These are phyloP conservation scores for Drosophila diplacantha DNA, from an alignment of 2,888 invertebrate genomes.

Conservation along the genomic window DNA sequence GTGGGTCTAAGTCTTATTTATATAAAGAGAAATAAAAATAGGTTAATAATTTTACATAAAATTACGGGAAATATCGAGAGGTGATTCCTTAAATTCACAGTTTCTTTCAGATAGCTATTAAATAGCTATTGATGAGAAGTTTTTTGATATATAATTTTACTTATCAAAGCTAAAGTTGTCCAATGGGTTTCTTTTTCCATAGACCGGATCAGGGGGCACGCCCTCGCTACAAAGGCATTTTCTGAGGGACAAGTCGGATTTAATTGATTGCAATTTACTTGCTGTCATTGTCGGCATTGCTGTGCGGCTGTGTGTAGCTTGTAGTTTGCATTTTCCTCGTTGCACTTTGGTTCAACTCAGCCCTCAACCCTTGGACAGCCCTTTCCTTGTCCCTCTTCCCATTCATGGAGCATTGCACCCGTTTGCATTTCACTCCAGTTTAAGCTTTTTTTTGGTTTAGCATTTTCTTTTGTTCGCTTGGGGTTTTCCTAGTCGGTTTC, in stretches of 20 bases:
- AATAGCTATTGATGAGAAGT: too few species aligned
- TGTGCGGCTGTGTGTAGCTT: slow-evolving; percentile 33
- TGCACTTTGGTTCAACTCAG: slow-evolving; percentile 28
- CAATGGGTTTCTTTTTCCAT: slow-evolving; percentile 28
- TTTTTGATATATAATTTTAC: not conserved
- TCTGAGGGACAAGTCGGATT: slow-evolving; percentile 38
- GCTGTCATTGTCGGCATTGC: slow-evolving; percentile 42
- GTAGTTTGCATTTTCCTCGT: slow-evolving; percentile 14
- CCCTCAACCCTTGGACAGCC: not conserved
- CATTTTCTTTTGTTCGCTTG: slow-evolving; percentile 29
- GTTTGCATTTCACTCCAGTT: slow-evolving; percentile 34
- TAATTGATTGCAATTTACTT: slow-evolving; percentile 63
- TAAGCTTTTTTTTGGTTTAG: slow-evolving; percentile 11
- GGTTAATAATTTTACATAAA: too few species aligned
- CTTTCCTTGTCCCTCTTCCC: not conserved
- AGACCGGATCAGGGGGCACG: slow-evolving; percentile 42
- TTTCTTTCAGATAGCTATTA: not conserved
- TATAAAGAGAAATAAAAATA: not conserved
- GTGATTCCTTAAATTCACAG: too few species aligned
- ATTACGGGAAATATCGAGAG: too few species aligned
- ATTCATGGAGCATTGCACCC: slow-evolving; percentile 34
- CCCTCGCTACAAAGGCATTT: slow-evolving; percentile 13
- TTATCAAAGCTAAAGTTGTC: not conserved
- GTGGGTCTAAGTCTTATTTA: not conserved
- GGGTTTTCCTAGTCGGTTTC: slow-evolving; percentile 27